Base-by-base conservation (phyloP, 2,888 invertebrate species). In the Leucozona laternaria region DNA sequence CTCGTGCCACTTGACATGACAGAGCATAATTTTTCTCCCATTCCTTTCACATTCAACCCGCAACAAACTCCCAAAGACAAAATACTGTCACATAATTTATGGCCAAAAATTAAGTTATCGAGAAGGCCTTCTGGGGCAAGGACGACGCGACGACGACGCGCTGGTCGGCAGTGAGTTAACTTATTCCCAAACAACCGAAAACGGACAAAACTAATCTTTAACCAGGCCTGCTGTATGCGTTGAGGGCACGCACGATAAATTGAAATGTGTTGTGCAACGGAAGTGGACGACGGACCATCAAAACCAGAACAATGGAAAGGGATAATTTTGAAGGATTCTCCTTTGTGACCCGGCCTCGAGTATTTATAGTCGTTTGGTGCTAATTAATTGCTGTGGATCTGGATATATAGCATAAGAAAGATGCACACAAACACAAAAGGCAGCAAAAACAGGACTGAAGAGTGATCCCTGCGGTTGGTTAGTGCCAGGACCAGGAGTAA, bases 1-100 rank as follows among this genome's bases (percentile, higher is more conserved):
- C 64, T 57, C 53, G 50, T 68, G 71, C 45, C 60, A 76, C 72
- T 71, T 68, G 17, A 45, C 77, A 68, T 83, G 55, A 71, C 79
- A 43, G 11, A 53, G 75, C 79, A 76, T 84, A 76, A 79, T 57
- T 76, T 79, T 6, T 66, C 57, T 50, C 45, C 50, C 20, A 43
- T 20, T 45, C 6, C 11, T 17, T 43, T 62, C 25, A 17, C 31
- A 48, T 48, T 68, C 34, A 53, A 53, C 22, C n/a, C 15, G 7
- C 13, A 4, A 40, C 20, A 28, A 22, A 37, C 64, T 40, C 60
- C 31, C 43, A 28, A 66, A 66, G 66, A 58, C 34, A 40, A 55
- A 76, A 66, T 72, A 76, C 68, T 85, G 84, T 80, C 84, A 85
- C 84, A 85, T 85, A 85, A 85, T 72, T 80, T 84, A 84, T 84